Conservation (phyloP, 2,113 vertebrate species). For the Lamprotornis superbus region DNA sequence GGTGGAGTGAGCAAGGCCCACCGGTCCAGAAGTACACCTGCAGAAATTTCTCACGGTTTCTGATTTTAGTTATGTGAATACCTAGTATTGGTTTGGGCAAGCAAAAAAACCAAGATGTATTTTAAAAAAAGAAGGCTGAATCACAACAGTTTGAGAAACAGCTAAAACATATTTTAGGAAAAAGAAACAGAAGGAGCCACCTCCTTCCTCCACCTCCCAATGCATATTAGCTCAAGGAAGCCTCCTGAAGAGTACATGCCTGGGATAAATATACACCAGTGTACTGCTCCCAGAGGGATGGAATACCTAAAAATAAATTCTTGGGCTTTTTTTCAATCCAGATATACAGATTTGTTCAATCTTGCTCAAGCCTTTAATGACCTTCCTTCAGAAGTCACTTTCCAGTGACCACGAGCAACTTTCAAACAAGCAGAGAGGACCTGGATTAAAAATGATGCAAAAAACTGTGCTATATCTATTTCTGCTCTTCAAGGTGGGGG, state of each 20-base stretch:
- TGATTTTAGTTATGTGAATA: background rate
- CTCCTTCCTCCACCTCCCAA: background rate
- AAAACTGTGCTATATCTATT: background rate
- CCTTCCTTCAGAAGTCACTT: background rate
- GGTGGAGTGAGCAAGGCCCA: background rate
- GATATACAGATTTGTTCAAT: background rate
- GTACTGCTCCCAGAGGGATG: background rate
- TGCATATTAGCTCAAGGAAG: background rate
- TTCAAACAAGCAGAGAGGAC: background rate
- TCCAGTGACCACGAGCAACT: background rate
- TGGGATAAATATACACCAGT: background rate
- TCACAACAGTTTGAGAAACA: background rate
- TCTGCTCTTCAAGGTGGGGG: background rate
- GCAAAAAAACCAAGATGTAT: rapidly evolving
- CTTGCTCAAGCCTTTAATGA: background rate
- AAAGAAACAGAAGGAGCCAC: background rate
- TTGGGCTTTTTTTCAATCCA: background rate
- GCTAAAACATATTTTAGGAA: background rate
- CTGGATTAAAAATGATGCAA: background rate
- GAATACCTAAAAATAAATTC: background rate
- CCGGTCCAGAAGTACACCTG: background rate
- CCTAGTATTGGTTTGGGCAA: background rate
- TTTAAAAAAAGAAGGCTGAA: background rate
- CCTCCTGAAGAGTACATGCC: background rate
- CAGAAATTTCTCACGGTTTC: background rate